Base-by-base conservation (phyloP, 2,888 invertebrate genomes). In the Hyles lineata region DNA sequence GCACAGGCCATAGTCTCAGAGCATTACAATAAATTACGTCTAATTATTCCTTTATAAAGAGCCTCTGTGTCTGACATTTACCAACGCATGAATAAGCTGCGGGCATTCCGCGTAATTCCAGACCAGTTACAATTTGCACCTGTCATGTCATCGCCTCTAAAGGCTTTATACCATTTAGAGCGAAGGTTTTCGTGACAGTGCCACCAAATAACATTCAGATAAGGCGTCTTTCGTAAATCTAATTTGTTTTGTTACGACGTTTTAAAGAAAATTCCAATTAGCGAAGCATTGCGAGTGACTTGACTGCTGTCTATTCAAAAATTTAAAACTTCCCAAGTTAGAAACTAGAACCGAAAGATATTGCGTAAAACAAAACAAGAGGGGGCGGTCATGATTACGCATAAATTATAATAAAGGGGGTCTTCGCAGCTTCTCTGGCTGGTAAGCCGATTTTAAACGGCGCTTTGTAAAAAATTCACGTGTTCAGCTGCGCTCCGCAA, bases 351-450 rank as follows among this genome's bases (percentile, higher is more conserved):
- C 75, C 72, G 71, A 71, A 69, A 71, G 63, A 70, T 71, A 69
- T 76, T 74, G 72, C 52, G 61, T 73, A 71, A 73, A 74, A 77
- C 70, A 77, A 77, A 76, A 76, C 72, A 73, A 58, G 74, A 72
- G 75, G 71, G 73, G 77, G 80, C 75, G 75, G 78, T 74, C 80
- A 80, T 82, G 83, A 82, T 84, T 79, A 75, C 78, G 83, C 83
- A 87, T 85, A 85, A 84, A 84, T 85, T 83, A 78, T 75, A 76
- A 75, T 78, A 74, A 79, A 74, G 76, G 74, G 70, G 72, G 71
- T 73, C 71, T 75, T 61, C 5, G 62, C 62, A 52, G 32, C 60
- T 11, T 50, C 58, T 73, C 52, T 32, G 11, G 52, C 32, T 61
- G 17, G 23, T 25, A 63, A 72, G 67, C 60, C 71, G 32, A 70